phyloP scores from a whole-genome alignment of 2,113 vertebrate genomes.

The Procavia capensis region DNA sequence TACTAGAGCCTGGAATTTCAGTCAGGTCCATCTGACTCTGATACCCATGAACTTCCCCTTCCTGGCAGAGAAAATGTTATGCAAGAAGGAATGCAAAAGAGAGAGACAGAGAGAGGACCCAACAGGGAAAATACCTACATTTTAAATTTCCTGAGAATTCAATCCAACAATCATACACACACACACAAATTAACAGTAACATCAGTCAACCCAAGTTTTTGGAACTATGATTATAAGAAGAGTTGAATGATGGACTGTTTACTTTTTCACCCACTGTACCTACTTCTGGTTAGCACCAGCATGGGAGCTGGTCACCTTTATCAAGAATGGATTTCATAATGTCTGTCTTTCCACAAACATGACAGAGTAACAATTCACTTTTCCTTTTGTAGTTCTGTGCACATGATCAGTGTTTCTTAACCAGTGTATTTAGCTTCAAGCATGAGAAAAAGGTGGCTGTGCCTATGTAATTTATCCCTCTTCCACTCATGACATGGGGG shows the following conservation, averaged over 20 bases:
- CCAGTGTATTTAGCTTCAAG: background rate
- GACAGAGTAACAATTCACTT: no score
- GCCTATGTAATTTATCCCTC: background rate
- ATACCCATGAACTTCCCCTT: background rate
- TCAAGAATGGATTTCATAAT: background rate
- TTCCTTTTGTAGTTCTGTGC: no score
- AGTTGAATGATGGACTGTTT: background rate
- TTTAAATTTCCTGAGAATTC: slow-evolving; percentile 19
- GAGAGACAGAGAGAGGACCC: background rate
- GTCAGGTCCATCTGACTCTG: background rate
- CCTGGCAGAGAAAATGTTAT: background rate
- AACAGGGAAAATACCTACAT: background rate
- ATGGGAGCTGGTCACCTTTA: background rate
- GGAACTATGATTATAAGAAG: background rate
- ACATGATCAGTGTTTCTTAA: background rate
- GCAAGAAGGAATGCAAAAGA: background rate
- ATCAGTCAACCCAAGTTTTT: background rate
- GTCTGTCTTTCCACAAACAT: background rate
- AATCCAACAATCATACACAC: background rate
- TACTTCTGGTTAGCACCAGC: rapidly evolving
- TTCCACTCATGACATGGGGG: background rate
- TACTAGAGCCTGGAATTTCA: background rate
- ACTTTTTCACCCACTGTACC: background rate
- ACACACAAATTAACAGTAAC: background rate
- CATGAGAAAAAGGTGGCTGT: background rate